Base-by-base conservation (phyloP, 2,888 invertebrate species). In the Mimachlamys varia region DNA sequence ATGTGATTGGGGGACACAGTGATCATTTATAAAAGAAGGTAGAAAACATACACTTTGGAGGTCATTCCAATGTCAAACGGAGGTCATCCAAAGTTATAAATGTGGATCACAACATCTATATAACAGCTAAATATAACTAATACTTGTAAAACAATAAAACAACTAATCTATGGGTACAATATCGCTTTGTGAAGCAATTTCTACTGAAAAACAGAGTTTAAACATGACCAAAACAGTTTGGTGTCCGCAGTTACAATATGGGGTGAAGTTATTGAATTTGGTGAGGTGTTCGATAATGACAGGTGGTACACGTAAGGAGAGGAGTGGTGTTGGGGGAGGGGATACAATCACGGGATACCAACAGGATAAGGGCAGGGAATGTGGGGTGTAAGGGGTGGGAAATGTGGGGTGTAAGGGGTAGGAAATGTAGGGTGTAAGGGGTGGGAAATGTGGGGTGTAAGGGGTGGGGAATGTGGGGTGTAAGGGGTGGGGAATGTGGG, bases 141-240 rank as follows among this genome's bases (percentile, higher is more conserved):
- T 44, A 44, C 44, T 76, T 13, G 76, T 76, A 76, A 76, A 53
- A 27, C 33, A 76, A 62, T 62, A 3, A 62, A 22, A 62, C 15
- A 27, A 76, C 76, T 76, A 76, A 76, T 76, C 76, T 33, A 76
- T 27, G 33, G 7, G 22, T 33, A 76, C 76, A 76, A 76, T 76
- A 76, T 17, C 33, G 76, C 76, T 76, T 76, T 33, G 76, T 76
- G 76, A 76, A 76, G 76, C 76, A 76, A 76, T 76, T 12, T 27
- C 76, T 76, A 76, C 76, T 33, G 27, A 62, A 76, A 76, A 27
- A 53, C 53, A 76, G 58, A 53, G 44, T 44, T 62, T 22, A 33
- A 33, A 5, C 27, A 22, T 0, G 33, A 7, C 15, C 33, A 2
- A 10, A 76, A 33, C 76, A n/a, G 3, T 19, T 19, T 12, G 10